Conservation (phyloP, 2,113 vertebrate genomes). For the Pardalotus punctatus region DNA sequence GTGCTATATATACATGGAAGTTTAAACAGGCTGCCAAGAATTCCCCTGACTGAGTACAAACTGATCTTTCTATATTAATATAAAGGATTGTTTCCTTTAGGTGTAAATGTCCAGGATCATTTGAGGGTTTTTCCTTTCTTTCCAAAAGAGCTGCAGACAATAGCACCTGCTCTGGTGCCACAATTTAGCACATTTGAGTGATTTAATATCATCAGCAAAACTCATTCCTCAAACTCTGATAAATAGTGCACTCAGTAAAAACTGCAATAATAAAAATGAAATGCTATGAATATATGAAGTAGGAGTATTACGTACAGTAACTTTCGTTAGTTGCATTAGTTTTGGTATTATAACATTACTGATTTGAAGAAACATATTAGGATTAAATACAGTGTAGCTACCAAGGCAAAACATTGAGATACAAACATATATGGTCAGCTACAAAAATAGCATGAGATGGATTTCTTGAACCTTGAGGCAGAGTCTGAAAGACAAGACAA, state of each 20-base stretch:
- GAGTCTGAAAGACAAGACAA: background rate
- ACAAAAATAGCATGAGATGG: background rate
- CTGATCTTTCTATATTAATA: conserved; percentile 39
- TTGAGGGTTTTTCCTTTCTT: background rate
- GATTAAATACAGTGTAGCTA: background rate
- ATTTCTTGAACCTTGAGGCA: background rate
- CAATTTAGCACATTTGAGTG: conserved; percentile 46
- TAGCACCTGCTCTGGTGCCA: conserved; percentile 48
- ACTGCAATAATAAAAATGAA: background rate
- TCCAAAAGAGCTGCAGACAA: conserved; percentile 31
- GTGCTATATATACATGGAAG: conserved; percentile 54
- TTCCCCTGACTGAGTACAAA: conserved; percentile 43
- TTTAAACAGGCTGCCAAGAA: conserved; percentile 61
- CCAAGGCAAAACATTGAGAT: background rate
- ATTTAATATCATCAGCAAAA: conserved; percentile 2
- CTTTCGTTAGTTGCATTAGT: background rate
- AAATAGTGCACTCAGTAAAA: background rate
- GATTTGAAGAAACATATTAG: background rate
- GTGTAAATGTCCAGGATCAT: background rate
- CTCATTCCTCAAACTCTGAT: conserved; percentile 28
- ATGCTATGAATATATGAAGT: background rate
- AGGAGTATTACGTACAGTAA: background rate
- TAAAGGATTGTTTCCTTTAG: conserved; percentile 47
- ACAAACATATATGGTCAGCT: background rate
- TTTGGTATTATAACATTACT: background rate